Base-by-base conservation (phyloP, 2,113 vertebrate genomes). In the Chlamydotis undulata region DNA sequence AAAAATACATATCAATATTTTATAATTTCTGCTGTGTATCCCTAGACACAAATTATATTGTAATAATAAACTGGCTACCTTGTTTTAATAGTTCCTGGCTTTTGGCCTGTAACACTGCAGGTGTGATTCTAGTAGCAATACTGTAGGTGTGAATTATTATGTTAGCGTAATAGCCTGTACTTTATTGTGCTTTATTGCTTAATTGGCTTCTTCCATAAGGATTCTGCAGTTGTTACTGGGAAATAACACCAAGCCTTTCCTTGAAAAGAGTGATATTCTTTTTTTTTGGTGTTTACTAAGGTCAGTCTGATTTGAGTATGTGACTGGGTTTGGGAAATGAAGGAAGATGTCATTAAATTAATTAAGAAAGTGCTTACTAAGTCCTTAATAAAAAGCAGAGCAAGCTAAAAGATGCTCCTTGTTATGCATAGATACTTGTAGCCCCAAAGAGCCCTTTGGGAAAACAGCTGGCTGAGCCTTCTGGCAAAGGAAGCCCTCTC, bases 91-190 rank as follows among this genome's bases (percentile, higher is more conserved):
- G 71, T 67, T 93, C 50, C 83, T 96, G 87, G 39, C 49, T 97
- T 96, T 96, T 94, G 94, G 64, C 75, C 92, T 87, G 85, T 74
- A 97, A 91, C 83, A 87, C 49, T 78, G 83, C 95, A 94, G 94
- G 91, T 92, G 91, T 85, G 94, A 91, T 79, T 93, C 87, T 89
- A 90, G 93, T 90, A 95, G 94, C 93, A 94, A 78, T 68, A 86
- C 79, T n/a, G 18, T 59, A 86, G 53, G 31, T 96, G 93, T 96
- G 80, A 96, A 92, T 96, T 88, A 88, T 81, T 63, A 89, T 83
- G 83, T 89, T 95, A 89, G 85, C 9, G 57, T 89, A 97, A 96
- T 53, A 87, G 41, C 89, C 79, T 78, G 56, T 68, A 81, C 47
- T 81, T 92, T 83, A 83, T 53, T 94, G 69, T 49, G 55, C 90